phyloP scores from a whole-genome alignment of 2,113 vertebrate species.

The Nesogale talazaci region DNA sequence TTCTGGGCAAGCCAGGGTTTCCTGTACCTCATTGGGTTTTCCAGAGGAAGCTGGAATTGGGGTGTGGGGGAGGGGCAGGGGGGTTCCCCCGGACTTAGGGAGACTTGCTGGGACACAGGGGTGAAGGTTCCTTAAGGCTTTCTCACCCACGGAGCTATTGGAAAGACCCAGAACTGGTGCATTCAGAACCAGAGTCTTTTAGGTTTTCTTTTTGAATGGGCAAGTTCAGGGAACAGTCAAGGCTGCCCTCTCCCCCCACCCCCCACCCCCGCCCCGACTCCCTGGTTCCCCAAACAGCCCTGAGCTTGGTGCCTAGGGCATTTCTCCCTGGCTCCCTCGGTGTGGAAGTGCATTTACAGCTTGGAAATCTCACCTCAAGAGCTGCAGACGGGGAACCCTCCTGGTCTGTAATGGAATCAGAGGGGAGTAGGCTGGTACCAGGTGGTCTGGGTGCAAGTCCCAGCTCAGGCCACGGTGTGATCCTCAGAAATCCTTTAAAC shows the following conservation, averaged over 20 bases:
- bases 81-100: neutral
- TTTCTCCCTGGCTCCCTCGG: neutral
- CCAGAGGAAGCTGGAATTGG: neutral
- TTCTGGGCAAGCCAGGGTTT: neutral
- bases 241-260: too few relatives aligned
- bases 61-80: neutral
- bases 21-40: neutral
- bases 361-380: neutral
- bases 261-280: neutral
- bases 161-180: neutral
- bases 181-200: neutral
- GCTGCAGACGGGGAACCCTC: neutral
- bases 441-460: neutral
- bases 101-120: neutral
- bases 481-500: neutral
- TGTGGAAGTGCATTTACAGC: neutral
- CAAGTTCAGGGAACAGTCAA: neutral
- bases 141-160: neutral
- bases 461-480: neutral
- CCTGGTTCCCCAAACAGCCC: neutral
- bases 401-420: neutral
- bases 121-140: neutral
- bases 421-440: neutral
- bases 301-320: neutral
- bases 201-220: neutral